These are phyloP conservation scores for Adineta ricciae DNA, from an alignment of 2,888 invertebrate genomes.

Conservation along the genomic window DNA sequence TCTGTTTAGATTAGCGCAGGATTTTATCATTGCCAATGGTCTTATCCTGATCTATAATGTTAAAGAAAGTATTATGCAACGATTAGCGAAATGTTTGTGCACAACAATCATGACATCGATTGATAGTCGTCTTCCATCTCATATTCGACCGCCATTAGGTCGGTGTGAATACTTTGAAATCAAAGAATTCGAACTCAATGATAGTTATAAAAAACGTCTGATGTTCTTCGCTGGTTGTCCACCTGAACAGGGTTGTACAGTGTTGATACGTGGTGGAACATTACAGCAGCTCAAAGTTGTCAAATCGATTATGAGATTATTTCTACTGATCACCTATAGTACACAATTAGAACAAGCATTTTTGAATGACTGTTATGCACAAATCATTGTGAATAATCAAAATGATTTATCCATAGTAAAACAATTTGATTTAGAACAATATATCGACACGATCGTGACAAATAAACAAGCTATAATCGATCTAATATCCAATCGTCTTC, in stretches of 20 bases:
- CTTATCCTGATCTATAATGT: slow-evolving; percentile 80
- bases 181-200: slow-evolving; percentile 40
- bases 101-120: slow-evolving; percentile 76
- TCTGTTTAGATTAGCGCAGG: slow-evolving; percentile 61
- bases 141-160: slow-evolving; percentile 64
- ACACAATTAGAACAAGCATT: slow-evolving; percentile 83
- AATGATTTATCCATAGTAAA: background rate
- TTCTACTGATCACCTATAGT: slow-evolving; percentile 76
- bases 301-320: slow-evolving; percentile 69
- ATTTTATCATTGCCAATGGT: slow-evolving; percentile 65
- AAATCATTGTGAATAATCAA: slow-evolving; percentile 20
- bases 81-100: slow-evolving; percentile 66
- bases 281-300: slow-evolving; percentile 65
- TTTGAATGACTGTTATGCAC: slow-evolving; percentile 72
- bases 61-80: slow-evolving; percentile 68
- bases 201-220: slow-evolving; percentile 62
- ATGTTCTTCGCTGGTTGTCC: slow-evolving; percentile 87
- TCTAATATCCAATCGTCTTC: slow-evolving; percentile 19
- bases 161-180: slow-evolving; percentile 72
- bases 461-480: slow-evolving; percentile 22
- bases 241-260: slow-evolving; percentile 72
- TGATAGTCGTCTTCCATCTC: slow-evolving; percentile 62
- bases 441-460: background rate
- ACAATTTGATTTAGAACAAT: slow-evolving; percentile 21
- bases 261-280: slow-evolving; percentile 68